Conservation (phyloP, 2,113 vertebrate genomes). For the Microtus montanus region DNA sequence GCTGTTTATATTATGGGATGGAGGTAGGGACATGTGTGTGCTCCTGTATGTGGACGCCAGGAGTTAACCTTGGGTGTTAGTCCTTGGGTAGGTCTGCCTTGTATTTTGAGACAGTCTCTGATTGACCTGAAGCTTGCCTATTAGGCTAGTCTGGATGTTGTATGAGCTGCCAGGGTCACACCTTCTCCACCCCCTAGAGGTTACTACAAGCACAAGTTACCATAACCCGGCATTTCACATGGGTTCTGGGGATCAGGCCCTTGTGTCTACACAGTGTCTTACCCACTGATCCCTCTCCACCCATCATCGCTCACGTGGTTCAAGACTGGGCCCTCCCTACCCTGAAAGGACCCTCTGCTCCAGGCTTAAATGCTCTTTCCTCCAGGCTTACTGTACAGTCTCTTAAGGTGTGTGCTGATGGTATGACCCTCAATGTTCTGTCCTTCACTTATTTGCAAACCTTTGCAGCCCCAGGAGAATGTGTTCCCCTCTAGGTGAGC, state of each 20-base stretch:
- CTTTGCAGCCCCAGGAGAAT: not conserved
- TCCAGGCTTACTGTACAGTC: too few species aligned
- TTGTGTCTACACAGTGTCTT: not conserved
- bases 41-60: not conserved
- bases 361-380: not conserved
- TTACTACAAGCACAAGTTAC: not conserved
- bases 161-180: not conserved
- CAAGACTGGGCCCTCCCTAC: not conserved
- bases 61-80: not conserved
- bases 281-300: not conserved
- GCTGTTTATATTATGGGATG: not conserved
- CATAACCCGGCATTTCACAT: not conserved
- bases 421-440: not conserved
- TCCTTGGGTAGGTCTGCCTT: not conserved
- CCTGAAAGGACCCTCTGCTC: rapidly evolving
- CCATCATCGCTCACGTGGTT: too few species aligned
- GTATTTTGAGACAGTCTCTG: not conserved
- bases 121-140: not conserved
- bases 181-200: not conserved
- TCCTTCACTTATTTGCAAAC: rapidly evolving
- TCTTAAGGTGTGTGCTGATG: not conserved
- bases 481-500: not conserved
- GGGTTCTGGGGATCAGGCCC: not conserved
- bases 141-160: not conserved
- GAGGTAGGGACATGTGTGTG: not conserved